Percentiles rank a stretch among this genome's conserved stretches.
Conservation (phyloP, 2,888 invertebrate genomes). For the Acanthacorydalis orientalis region DNA sequence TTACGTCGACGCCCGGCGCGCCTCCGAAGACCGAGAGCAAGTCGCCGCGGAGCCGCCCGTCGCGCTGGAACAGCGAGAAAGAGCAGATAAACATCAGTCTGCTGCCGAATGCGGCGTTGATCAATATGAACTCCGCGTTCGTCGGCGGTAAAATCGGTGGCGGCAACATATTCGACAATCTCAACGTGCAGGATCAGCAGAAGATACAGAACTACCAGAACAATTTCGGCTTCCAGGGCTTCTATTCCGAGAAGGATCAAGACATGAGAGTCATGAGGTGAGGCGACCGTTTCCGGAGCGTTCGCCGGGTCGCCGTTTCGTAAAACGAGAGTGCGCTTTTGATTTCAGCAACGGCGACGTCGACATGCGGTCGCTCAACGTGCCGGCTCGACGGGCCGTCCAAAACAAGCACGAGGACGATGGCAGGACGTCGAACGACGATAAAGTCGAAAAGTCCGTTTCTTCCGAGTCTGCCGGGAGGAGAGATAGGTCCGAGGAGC, state of each 20-base stretch:
- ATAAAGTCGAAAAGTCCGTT: neutral
- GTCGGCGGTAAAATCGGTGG: conserved; percentile 1
- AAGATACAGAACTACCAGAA: conserved; percentile 10
- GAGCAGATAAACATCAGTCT: conserved; percentile 1
- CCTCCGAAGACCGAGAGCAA: neutral
- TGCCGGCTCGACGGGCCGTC: conserved; percentile 7
- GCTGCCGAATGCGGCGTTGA: neutral
- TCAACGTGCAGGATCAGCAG: conserved; percentile 10
- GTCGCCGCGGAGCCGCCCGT: conserved; percentile 18
- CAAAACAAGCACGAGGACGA: neutral
- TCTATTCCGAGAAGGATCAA: conserved; percentile 21
- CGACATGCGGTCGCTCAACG: conserved; percentile 23
- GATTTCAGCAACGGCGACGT: conserved; percentile 24
- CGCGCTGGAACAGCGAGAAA: conserved; percentile 22
- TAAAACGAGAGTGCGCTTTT: too few relatives aligned
- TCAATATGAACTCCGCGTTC: neutral
- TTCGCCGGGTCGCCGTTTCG: too few relatives aligned
- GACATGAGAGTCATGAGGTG: conserved; percentile 22
- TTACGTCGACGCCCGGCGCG: too few relatives aligned
- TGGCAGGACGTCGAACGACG: neutral
- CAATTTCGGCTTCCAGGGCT: conserved; percentile 16
- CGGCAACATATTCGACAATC: conserved; percentile 7
- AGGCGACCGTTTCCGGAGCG: neutral
- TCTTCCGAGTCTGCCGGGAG: too few relatives aligned
- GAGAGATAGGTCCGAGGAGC: neutral